phyloP scores from a whole-genome alignment of 2,888 invertebrate species.

The Petrolisthes manimaculis region DNA sequence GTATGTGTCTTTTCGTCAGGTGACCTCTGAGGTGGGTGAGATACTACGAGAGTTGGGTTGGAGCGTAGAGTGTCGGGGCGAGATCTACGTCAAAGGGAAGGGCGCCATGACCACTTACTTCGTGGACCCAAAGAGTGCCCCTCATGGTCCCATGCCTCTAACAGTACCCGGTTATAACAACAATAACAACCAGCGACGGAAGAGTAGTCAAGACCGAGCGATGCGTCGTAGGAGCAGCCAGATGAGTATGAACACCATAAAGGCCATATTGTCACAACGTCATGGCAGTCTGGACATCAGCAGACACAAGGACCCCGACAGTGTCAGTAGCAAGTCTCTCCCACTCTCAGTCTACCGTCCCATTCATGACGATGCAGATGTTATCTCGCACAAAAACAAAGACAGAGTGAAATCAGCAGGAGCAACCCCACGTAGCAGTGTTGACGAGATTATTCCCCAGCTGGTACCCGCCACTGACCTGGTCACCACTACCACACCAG shows the following conservation, averaged over 20 bases:
- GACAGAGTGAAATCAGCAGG: neutral
- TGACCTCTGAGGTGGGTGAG: conserved; percentile 43
- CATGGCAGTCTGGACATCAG: conserved; percentile 47
- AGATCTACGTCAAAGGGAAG: conserved; percentile 73
- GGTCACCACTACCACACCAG: too few species aligned
- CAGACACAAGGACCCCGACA: conserved; percentile 14
- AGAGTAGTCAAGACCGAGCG: neutral
- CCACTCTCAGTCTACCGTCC: conserved; percentile 5
- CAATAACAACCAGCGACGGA: conserved; percentile 22
- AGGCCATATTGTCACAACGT: conserved; percentile 27
- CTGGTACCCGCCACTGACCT: too few species aligned
- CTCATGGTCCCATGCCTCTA: neutral
- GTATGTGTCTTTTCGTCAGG: conserved; percentile 16
- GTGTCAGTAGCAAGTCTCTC: conserved; percentile 3
- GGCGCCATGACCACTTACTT: conserved; percentile 70
- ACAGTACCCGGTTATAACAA: neutral
- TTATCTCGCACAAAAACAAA: neutral
- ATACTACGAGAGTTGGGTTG: conserved; percentile 49
- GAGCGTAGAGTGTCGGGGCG: conserved; percentile 68
- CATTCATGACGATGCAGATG: neutral
- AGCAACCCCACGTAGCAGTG: conserved; percentile 16
- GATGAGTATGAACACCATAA: conserved; percentile 39
- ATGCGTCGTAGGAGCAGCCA: conserved; percentile 49
- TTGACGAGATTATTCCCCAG: neutral
- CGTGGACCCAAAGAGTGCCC: conserved; percentile 61